Conservation (phyloP, 2,888 invertebrate genomes). For the Mantis religiosa region DNA sequence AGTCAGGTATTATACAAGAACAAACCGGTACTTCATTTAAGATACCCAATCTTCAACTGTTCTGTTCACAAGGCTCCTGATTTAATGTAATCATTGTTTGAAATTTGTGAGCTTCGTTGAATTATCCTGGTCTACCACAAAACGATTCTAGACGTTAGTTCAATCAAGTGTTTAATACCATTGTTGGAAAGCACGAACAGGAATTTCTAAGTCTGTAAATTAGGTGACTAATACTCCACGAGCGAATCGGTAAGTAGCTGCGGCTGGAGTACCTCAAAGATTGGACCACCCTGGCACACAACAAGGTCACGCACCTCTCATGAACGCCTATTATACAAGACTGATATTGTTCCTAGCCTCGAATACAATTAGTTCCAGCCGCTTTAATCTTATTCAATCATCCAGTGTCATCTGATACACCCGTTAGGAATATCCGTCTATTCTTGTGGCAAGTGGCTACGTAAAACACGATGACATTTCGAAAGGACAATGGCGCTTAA, state of each 20-base stretch:
- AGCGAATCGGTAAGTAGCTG: not conserved
- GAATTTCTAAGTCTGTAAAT: not conserved
- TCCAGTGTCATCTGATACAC: not conserved
- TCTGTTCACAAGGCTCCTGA: no score
- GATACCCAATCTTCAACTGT: no score
- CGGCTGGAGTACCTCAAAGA: not conserved
- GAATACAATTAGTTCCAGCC: not conserved
- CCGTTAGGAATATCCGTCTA: not conserved
- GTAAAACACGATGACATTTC: not conserved
- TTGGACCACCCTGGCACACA: not conserved
- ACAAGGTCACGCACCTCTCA: constrained; percentile 1
- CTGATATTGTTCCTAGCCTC: not conserved
- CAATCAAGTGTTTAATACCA: not conserved
- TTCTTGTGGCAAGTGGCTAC: not conserved
- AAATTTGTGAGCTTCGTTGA: not conserved
- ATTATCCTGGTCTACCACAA: not conserved
- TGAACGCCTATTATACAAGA: not conserved
- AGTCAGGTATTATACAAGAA: no score
- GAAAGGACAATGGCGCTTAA: not conserved
- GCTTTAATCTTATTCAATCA: not conserved
- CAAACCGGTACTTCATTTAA: no score
- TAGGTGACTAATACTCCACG: not conserved
- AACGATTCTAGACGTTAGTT: not conserved
- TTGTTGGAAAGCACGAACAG: not conserved
- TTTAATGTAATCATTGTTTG: not conserved